Evolutionary conservation across 2,797 vertebrate genomes (phyloP).

Genomic region (Smutsia gigantea): DNA sequence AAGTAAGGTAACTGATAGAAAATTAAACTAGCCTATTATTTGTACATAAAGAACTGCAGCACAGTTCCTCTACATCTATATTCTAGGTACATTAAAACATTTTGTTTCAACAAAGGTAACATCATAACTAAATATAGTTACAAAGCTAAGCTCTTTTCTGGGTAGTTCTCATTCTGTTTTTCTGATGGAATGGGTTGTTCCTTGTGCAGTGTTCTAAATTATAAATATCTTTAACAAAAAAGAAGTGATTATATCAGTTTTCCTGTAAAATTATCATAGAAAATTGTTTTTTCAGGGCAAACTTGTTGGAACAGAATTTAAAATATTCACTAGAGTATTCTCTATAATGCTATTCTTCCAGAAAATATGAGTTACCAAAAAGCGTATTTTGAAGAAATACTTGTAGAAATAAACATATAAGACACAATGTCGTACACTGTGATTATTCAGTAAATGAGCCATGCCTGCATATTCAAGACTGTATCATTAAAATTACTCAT

Average conservation of each 20-base stretch:
- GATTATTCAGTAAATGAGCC: not conserved
- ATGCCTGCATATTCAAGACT: slow-evolving; percentile 2
- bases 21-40: slow-evolving; percentile 23
- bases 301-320: slow-evolving; percentile 17
- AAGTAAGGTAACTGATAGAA: not conserved
- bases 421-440: not conserved
- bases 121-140: not conserved
- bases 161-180: not conserved
- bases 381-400: slow-evolving; percentile 1
- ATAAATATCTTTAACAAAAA: not conserved
- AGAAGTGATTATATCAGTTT: not conserved
- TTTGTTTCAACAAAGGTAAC: slow-evolving; percentile 47
- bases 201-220: not conserved
- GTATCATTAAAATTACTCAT: not conserved
- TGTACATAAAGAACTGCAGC: not conserved
- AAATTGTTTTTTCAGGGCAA: not conserved
- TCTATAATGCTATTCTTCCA: not conserved
- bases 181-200: not conserved
- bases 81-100: not conserved
- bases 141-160: not conserved
- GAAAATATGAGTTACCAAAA: not conserved
- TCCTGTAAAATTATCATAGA: not conserved
- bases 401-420: not conserved
- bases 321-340: slow-evolving; percentile 22
- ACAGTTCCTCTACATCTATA: not conserved